Conservation (phyloP, 2,113 vertebrate species). For the Thamnophis sirtalis region DNA sequence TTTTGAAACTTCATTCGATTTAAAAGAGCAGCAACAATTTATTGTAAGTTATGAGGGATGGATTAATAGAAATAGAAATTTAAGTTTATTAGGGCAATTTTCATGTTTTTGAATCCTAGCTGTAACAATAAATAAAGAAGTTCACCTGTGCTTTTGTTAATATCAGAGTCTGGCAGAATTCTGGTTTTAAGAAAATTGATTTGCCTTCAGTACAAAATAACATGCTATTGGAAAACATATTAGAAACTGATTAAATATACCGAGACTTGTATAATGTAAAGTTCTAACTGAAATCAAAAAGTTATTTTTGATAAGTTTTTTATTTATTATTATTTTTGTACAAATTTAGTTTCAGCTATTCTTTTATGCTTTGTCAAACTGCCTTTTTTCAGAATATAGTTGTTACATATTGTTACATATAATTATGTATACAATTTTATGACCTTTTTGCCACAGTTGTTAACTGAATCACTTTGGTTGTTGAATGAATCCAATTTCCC, state of each 20-base stretch:
- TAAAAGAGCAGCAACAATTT: not conserved
- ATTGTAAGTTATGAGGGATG: not conserved
- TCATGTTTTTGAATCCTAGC: not conserved
- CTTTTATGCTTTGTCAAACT: not conserved
- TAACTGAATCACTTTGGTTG: not conserved
- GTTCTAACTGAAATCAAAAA: not conserved
- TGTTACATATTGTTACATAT: no score
- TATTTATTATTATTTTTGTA: not conserved
- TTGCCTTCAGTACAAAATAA: not conserved
- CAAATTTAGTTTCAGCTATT: not conserved
- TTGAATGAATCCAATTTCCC: not conserved
- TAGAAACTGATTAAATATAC: conserved; percentile 21
- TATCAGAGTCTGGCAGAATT: not conserved
- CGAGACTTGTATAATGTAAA: not conserved
- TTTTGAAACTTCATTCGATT: not conserved
- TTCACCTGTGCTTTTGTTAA: not conserved
- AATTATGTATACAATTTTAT: not conserved
- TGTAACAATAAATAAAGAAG: not conserved
- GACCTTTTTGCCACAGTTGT: not conserved
- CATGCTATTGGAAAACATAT: conserved; percentile 1
- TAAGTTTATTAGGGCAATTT: not conserved
- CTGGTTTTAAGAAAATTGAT: not conserved
- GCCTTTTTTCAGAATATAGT: not conserved
- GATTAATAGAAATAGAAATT: not conserved
- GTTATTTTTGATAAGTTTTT: conserved; percentile 1